A percentile compares a stretch with the other conserved stretches of the same genome.
These are phyloP conservation scores for Cyclargus thomasi DNA, from an alignment of 1,140 invertebrate genomes.

Conservation along the genomic window DNA sequence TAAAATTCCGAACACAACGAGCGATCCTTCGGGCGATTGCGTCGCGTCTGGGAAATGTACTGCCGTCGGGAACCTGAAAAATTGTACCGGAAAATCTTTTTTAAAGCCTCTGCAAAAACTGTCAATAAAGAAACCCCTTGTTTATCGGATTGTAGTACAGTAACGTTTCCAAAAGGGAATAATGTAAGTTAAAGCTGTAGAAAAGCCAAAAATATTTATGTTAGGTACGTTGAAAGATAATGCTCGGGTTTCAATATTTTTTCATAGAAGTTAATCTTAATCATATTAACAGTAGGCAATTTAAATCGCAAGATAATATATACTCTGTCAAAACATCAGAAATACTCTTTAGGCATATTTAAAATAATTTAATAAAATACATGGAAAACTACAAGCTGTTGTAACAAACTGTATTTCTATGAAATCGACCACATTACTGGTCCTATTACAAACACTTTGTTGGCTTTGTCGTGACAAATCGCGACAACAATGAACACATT, in stretches of 20 bases:
- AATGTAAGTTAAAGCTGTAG: too few relatives aligned
- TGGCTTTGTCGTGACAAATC: slow-evolving; percentile 5
- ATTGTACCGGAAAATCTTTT: slow-evolving; percentile 24
- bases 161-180: too few relatives aligned
- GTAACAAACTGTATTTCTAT: background rate
- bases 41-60: slow-evolving; percentile 30
- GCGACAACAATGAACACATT: background rate
- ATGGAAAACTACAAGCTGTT: too few relatives aligned
- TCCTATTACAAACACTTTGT: background rate
- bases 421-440: background rate
- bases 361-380: too few relatives aligned
- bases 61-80: slow-evolving; percentile 21
- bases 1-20: slow-evolving; percentile 45
- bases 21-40: slow-evolving; percentile 46
- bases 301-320: too few relatives aligned
- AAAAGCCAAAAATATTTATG: background rate
- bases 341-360: too few relatives aligned
- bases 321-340: too few relatives aligned
- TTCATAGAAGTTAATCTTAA: too few relatives aligned
- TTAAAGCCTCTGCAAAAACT: background rate
- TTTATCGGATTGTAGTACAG: background rate
- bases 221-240: too few relatives aligned
- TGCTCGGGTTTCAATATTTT: too few relatives aligned
- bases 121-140: slow-evolving; percentile 10
- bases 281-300: too few relatives aligned